Evolutionary conservation across 1,140 invertebrate species (phyloP).

Genomic region (Tenebrio molitor): DNA sequence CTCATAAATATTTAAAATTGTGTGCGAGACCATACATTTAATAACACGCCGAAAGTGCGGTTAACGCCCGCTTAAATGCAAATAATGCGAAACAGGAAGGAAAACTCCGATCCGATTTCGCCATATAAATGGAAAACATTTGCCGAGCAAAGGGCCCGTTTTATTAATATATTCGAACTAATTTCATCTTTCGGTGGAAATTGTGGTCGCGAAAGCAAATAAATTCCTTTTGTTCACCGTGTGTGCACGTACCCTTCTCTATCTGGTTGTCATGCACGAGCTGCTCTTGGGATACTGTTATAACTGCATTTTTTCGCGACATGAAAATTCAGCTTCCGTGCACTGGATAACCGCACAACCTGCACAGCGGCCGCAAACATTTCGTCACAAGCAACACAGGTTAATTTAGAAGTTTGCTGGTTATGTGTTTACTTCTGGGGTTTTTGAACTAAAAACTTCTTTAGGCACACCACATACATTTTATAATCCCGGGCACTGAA

Average conservation of each 20-base stretch:
- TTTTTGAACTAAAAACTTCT: too few relatives aligned
- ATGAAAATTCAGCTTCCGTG: too few relatives aligned
- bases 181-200: not conserved
- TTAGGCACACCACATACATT: too few relatives aligned
- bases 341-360: too few relatives aligned
- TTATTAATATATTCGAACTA: constrained; percentile 11
- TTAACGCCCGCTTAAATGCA: constrained; percentile 23
- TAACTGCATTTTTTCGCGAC: not conserved
- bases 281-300: not conserved
- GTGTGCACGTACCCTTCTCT: not conserved
- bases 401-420: too few relatives aligned
- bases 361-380: too few relatives aligned
- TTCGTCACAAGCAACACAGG: too few relatives aligned
- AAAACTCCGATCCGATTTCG: constrained; percentile 3
- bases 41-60: constrained; percentile 31
- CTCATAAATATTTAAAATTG: constrained; percentile 43
- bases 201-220: not conserved
- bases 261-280: not conserved
- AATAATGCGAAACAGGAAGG: constrained; percentile 12
- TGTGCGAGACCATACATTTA: constrained; percentile 11
- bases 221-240: not conserved
- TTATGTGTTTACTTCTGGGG: too few relatives aligned
- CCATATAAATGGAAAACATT: constrained; percentile 4
- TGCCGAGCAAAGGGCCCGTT: not conserved
- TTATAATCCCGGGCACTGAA: too few relatives aligned